Evolutionary conservation across 2,797 vertebrate species (phyloP).

Genomic region (Gymnoscopelus microlampas): DNA sequence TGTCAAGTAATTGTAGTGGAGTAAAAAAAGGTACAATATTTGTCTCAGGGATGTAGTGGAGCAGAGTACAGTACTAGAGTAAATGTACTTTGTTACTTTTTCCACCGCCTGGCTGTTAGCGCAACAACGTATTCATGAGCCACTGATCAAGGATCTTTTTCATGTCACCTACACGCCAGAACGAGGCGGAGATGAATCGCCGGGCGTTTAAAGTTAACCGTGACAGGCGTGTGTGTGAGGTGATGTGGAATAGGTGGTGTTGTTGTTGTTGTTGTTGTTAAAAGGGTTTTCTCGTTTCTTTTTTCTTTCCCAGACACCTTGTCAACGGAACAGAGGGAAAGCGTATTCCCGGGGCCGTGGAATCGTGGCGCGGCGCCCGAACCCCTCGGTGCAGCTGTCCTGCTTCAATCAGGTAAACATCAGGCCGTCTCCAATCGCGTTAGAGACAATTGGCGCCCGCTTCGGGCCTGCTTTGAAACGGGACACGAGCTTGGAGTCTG

Average conservation of each 20-base stretch:
- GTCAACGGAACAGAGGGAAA: constrained; percentile 60
- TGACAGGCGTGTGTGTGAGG: constrained; percentile 34
- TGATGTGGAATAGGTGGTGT: constrained; percentile 52
- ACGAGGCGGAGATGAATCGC: constrained; percentile 52
- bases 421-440: constrained; percentile 68
- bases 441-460: constrained; percentile 44
- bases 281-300: constrained; percentile 43
- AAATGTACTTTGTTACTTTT: background rate
- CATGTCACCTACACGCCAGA: constrained; percentile 60
- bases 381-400: constrained; percentile 16
- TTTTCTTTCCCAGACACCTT: constrained; percentile 51
- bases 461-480: constrained; percentile 39
- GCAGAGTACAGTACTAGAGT: too few species aligned
- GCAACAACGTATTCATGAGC: constrained; percentile 69
- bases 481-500: constrained; percentile 44
- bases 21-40: too few species aligned
- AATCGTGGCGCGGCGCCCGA: constrained; percentile 33
- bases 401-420: constrained; percentile 55
- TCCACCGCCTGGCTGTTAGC: constrained; percentile 9
- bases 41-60: too few species aligned
- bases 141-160: constrained; percentile 69
- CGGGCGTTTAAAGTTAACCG: constrained; percentile 56
- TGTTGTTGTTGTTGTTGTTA: constrained; percentile 53
- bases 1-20: too few species aligned
- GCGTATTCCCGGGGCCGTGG: constrained; percentile 40